These are phyloP conservation scores for Reticulitermes speratus DNA, from an alignment of 1,140 invertebrate genomes.

Conservation along the genomic window DNA sequence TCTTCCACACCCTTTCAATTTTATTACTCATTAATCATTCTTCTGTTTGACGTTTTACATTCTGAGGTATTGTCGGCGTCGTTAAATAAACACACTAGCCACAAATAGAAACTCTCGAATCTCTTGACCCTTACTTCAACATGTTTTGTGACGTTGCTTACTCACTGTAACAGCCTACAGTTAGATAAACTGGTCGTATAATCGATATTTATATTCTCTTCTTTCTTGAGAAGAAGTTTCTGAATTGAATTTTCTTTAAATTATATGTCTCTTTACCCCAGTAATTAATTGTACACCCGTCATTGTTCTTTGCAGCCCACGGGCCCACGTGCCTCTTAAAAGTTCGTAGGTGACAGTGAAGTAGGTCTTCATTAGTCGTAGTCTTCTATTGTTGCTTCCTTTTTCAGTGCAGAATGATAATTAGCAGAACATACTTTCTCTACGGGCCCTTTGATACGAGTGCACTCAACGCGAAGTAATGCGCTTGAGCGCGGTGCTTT, in stretches of 20 bases:
- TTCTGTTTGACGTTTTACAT: too few species aligned
- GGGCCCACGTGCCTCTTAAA: neutral
- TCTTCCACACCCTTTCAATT: too few species aligned
- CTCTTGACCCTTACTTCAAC: too few species aligned
- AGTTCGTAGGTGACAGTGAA: neutral
- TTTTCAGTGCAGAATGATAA: neutral
- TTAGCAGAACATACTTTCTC: constrained; percentile 3
- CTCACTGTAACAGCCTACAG: neutral
- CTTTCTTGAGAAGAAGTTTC: neutral
- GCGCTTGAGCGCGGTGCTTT: neutral
- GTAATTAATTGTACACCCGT: neutral
- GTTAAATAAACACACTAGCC: too few species aligned
- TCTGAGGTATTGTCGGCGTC: too few species aligned
- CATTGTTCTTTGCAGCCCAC: too few species aligned
- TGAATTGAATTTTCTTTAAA: neutral
- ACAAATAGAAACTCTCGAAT: too few species aligned
- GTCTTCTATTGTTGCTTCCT: neutral
- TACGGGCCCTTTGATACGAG: neutral
- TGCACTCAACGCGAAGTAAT: neutral
- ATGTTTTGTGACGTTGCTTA: too few species aligned
- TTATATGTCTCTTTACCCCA: neutral
- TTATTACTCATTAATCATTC: too few species aligned
- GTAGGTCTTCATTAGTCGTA: neutral
- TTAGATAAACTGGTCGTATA: neutral
- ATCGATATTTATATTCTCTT: neutral